These are phyloP conservation scores for Gandaritis pyraliata DNA, from an alignment of 2,888 invertebrate genomes.

Conservation along the genomic window DNA sequence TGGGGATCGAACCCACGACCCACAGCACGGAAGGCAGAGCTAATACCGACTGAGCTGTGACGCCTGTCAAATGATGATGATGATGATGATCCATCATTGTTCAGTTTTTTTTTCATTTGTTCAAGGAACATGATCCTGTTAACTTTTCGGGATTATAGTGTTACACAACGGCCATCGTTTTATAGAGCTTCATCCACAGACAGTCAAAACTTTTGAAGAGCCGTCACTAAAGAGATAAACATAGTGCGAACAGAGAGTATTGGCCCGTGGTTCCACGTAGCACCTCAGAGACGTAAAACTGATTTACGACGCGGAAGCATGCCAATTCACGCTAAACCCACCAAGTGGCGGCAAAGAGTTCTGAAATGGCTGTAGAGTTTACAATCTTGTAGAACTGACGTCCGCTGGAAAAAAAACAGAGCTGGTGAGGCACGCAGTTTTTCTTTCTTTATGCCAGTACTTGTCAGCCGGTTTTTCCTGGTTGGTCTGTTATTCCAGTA, in stretches of 20 bases:
- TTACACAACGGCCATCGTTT: neutral
- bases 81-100: too few species aligned
- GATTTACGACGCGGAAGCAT: constrained; percentile 65
- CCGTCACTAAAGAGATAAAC: constrained; percentile 33
- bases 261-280: constrained; percentile 51
- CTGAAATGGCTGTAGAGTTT: constrained; percentile 6
- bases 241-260: constrained; percentile 32
- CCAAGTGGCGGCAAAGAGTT: constrained; percentile 42
- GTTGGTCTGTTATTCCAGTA: too few species aligned
- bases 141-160: too few species aligned
- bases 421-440: too few species aligned
- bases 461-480: too few species aligned
- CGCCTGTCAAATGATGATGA: too few species aligned
- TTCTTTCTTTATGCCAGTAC: too few species aligned
- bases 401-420: neutral
- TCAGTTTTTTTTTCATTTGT: too few species aligned
- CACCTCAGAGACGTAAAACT: constrained; percentile 62
- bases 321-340: constrained; percentile 52
- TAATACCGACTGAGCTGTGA: too few species aligned
- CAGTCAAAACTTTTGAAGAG: constrained; percentile 19
- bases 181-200: neutral
- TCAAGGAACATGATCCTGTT: too few species aligned
- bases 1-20: too few species aligned
- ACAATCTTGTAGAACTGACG: neutral
- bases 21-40: too few species aligned